These are phyloP conservation scores for Heliconius ethilla DNA, from an alignment of 2,888 invertebrate species.

Conservation along the genomic window DNA sequence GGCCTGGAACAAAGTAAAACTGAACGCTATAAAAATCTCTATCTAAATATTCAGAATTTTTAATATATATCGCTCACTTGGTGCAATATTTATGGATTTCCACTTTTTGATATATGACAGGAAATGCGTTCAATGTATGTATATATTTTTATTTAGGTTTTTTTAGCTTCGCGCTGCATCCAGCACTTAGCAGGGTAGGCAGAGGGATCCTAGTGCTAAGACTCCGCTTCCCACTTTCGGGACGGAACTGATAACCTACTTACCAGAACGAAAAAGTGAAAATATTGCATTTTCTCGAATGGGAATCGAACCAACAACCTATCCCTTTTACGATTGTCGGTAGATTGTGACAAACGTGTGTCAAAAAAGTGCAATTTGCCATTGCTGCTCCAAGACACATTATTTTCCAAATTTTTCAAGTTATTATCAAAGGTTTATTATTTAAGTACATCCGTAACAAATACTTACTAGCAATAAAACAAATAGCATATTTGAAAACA, in stretches of 20 bases:
- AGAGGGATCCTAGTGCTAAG: too few species aligned
- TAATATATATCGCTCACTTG: neutral
- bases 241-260: too few species aligned
- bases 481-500: neutral
- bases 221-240: too few species aligned
- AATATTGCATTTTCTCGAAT: too few species aligned
- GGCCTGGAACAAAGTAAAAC: neutral
- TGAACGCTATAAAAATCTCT: neutral
- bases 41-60: neutral
- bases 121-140: neutral
- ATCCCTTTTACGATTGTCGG: too few species aligned
- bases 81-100: neutral
- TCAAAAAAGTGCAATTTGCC: too few species aligned
- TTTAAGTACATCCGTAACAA: neutral
- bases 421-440: neutral
- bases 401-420: neutral
- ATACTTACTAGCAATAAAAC: neutral
- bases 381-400: too few species aligned
- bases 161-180: too few species aligned
- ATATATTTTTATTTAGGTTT: neutral
- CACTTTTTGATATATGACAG: neutral
- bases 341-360: too few species aligned
- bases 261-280: too few species aligned
- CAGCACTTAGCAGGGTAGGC: too few species aligned
- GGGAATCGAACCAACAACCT: too few species aligned